Evolutionary conservation across 2,888 invertebrate species (phyloP).

Genomic region (Isotomurus palustris): DNA sequence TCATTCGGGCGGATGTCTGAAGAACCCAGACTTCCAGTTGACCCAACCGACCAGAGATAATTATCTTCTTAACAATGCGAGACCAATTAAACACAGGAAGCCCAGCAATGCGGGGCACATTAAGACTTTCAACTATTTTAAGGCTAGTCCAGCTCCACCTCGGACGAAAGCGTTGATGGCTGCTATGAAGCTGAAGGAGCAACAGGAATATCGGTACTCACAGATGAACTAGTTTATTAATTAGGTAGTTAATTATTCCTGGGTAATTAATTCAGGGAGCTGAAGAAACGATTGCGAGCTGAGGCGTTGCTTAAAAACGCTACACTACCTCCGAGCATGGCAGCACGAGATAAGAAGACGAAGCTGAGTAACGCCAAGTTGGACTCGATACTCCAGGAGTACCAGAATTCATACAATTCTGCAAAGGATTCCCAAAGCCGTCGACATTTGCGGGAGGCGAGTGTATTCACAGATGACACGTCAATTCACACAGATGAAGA

Average conservation of each 20-base stretch:
- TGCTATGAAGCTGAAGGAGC: slow-evolving; percentile 42
- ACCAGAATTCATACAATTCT: slow-evolving; percentile 22
- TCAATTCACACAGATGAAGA: slow-evolving; percentile 38
- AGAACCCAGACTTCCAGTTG: slow-evolving; percentile 2
- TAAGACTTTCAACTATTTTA: slow-evolving; percentile 40
- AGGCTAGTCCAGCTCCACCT: slow-evolving; percentile 44
- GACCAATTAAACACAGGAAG: slow-evolving; percentile 23
- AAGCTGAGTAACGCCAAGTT: slow-evolving; percentile 31
- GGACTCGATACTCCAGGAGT: slow-evolving; percentile 28
- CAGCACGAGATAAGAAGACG: slow-evolving; percentile 33
- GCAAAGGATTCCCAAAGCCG: slow-evolving; percentile 9
- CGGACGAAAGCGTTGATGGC: slow-evolving; percentile 40
- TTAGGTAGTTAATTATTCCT: neutral
- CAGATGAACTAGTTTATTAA: neutral
- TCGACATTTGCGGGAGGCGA: slow-evolving; percentile 16
- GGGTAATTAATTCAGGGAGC: slow-evolving; percentile 23
- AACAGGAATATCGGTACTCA: slow-evolving; percentile 42
- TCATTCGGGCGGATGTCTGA: neutral
- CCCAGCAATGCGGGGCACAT: slow-evolving; percentile 14
- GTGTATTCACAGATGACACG: slow-evolving; percentile 24
- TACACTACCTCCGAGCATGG: slow-evolving; percentile 45
- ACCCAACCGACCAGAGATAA: neutral
- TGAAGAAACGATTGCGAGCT: slow-evolving; percentile 39
- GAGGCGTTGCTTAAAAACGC: slow-evolving; percentile 41
- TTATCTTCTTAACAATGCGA: slow-evolving; percentile 35